A percentile compares a stretch with the other conserved stretches of the same genome.
Conservation (phyloP, 2,888 invertebrate genomes). For the Temnothorax rugatulus region DNA sequence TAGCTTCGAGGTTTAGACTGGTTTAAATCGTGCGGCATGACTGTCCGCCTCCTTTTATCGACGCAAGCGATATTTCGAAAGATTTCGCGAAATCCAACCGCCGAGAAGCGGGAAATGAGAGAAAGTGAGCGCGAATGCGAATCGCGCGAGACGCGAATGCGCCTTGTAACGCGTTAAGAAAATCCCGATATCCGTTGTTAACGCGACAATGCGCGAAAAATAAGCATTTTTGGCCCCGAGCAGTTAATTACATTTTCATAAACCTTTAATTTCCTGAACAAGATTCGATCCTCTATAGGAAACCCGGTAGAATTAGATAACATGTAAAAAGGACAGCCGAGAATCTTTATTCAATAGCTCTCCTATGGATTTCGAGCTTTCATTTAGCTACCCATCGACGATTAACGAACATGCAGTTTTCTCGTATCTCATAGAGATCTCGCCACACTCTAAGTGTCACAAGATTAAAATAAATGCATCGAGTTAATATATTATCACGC, state of each 20-base stretch:
- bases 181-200: slow-evolving; percentile 8
- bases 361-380: neutral
- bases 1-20: slow-evolving; percentile 59
- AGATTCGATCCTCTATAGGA: neutral
- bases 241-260: neutral
- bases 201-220: neutral
- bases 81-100: slow-evolving; percentile 52
- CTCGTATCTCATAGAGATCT: neutral
- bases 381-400: neutral
- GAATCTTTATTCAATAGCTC: neutral
- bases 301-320: neutral
- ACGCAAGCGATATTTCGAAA: slow-evolving; percentile 42
- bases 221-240: neutral
- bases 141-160: slow-evolving; percentile 6
- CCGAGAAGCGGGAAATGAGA: slow-evolving; percentile 55
- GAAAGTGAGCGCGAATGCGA: slow-evolving; percentile 54
- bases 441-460: neutral
- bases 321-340: neutral
- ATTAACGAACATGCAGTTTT: neutral
- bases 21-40: slow-evolving; percentile 51
- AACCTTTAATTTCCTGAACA: neutral
- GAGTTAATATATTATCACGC: neutral
- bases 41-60: slow-evolving; percentile 50
- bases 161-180: neutral
- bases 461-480: slow-evolving; percentile 14